Conservation (phyloP, 2,113 vertebrate genomes). For the Tor tambroides region DNA sequence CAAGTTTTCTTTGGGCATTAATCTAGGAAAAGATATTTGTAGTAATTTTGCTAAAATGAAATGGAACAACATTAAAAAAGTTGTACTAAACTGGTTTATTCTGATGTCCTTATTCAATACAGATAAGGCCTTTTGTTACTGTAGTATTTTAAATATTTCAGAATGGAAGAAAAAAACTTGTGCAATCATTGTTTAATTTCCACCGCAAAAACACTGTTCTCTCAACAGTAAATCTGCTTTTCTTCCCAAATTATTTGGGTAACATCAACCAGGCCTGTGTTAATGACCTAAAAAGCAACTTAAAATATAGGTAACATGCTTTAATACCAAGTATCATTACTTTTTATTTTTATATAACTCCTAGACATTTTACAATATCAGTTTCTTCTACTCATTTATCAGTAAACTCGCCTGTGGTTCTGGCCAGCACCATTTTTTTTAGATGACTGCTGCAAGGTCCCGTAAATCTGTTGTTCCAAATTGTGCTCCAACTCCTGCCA, state of each 20-base stretch:
- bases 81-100: slow-evolving; percentile 20
- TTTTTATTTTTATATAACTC: neutral
- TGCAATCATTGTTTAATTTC: neutral
- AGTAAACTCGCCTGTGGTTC: slow-evolving; percentile 9
- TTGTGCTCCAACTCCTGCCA: slow-evolving; percentile 78
- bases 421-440: slow-evolving; percentile 1
- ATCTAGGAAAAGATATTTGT: neutral
- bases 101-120: neutral
- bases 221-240: neutral
- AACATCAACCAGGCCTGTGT: neutral
- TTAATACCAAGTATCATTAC: neutral
- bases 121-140: neutral
- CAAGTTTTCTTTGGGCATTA: neutral
- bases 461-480: slow-evolving; percentile 69
- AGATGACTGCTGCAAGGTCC: slow-evolving; percentile 46
- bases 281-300: neutral
- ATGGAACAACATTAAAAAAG: neutral
- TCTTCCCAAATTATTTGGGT: neutral
- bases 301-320: neutral
- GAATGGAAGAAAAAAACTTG: neutral
- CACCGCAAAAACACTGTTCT: neutral
- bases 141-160: neutral
- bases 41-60: neutral
- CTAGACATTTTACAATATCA: neutral
- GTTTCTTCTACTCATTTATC: neutral